Evolutionary conservation across 2,113 vertebrate species (phyloP).

Genomic region (Crotalus horridus): DNA sequence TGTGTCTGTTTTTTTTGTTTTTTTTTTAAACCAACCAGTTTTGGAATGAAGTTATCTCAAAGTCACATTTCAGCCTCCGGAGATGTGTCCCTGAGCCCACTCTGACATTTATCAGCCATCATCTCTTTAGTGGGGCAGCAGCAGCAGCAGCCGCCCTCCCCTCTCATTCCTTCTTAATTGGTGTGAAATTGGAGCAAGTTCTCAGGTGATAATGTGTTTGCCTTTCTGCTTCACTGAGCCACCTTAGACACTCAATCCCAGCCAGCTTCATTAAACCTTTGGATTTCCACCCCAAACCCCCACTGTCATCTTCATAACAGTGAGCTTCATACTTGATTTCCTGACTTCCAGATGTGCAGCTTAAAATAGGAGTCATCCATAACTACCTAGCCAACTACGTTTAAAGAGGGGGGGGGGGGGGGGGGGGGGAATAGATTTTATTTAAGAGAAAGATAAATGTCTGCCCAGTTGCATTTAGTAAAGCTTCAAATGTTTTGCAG

Average conservation of each 20-base stretch:
- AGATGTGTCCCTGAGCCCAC: constrained; percentile 21
- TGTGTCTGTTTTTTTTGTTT: background rate
- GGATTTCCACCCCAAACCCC: constrained; percentile 22
- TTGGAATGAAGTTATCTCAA: constrained; percentile 42
- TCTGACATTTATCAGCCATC: constrained; percentile 62
- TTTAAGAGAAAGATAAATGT: constrained; percentile 35
- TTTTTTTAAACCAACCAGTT: background rate
- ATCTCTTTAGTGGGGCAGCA: constrained; percentile 55
- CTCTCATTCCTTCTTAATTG: constrained; percentile 73
- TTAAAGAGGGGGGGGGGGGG: constrained; percentile 5
- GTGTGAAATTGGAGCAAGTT: constrained; percentile 72
- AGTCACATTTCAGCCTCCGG: constrained; percentile 51
- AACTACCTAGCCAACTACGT: constrained; percentile 31
- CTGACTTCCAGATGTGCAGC: constrained; percentile 59
- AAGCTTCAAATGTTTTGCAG: constrained; percentile 25
- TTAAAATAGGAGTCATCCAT: constrained; percentile 51
- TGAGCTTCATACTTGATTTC: constrained; percentile 70
- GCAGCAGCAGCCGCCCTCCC: constrained; percentile 56
- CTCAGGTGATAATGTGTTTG: constrained; percentile 77
- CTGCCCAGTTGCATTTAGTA: background rate
- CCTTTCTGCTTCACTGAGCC: constrained; percentile 74
- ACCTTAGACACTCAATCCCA: constrained; percentile 60
- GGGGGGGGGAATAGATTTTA: background rate
- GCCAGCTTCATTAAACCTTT: constrained; percentile 67
- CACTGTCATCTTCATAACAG: constrained; percentile 54